Evolutionary conservation across 64 coral and sea anemone species (phyloP).

Genomic region (Porites lutea): DNA sequence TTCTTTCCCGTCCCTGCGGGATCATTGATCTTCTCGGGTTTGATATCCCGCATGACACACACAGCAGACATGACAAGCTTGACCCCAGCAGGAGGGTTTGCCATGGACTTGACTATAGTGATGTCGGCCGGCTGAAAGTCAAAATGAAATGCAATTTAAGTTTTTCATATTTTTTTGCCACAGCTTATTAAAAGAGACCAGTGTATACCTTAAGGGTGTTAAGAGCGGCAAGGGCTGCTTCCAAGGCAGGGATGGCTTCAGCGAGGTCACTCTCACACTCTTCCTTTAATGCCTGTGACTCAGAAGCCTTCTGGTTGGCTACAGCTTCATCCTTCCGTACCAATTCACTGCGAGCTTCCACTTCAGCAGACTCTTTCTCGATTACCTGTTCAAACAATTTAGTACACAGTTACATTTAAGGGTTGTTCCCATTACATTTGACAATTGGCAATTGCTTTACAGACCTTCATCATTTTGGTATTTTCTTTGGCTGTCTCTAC

Average conservation of each 20-base stretch:
- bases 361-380: constrained; percentile 97
- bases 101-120: constrained; percentile 97
- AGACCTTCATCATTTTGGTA: constrained; percentile 90
- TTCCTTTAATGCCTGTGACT: constrained; percentile 90
- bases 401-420: not conserved
- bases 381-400: constrained; percentile 68
- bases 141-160: not conserved
- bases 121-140: constrained; percentile 93
- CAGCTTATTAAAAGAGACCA: not conserved
- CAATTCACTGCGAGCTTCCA: constrained; percentile 96
- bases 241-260: constrained; percentile 95
- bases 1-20: constrained; percentile 97
- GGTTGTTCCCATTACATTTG: not conserved
- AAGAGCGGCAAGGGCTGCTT: constrained; percentile 96
- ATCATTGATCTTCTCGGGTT: constrained; percentile 96
- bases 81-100: constrained; percentile 91
- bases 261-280: constrained; percentile 96
- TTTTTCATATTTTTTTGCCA: no score
- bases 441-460: not conserved
- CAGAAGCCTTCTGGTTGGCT: constrained; percentile 93
- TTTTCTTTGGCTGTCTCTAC: constrained; percentile 92
- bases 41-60: constrained; percentile 96
- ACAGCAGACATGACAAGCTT: constrained; percentile 99
- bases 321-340: constrained; percentile 96
- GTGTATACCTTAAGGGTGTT: constrained; percentile 90